These are phyloP conservation scores for Sebastes hubbsi DNA, from an alignment of 2,797 vertebrate species.

Conservation along the genomic window DNA sequence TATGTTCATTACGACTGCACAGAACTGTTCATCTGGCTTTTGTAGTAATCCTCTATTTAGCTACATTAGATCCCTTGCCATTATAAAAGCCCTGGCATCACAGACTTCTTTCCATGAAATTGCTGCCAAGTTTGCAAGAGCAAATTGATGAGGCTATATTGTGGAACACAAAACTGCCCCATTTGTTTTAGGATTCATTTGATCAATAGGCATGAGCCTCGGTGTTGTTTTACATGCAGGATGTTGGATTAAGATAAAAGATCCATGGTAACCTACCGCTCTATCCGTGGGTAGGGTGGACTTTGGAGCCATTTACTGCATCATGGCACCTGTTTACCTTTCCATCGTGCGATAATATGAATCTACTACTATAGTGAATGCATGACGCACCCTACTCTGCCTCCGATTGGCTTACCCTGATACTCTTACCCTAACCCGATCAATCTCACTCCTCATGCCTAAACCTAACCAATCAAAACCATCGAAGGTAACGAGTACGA, in stretches of 20 bases:
- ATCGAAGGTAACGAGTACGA: neutral
- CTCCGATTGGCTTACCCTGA: neutral
- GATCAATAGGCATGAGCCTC: neutral
- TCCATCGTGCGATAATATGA: neutral
- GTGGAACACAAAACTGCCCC: neutral
- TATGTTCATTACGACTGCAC: neutral
- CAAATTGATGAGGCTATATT: neutral
- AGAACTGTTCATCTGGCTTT: neutral
- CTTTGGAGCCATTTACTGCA: constrained; percentile 57
- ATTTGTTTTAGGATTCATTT: neutral
- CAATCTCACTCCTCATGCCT: neutral
- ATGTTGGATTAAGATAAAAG: constrained; percentile 6
- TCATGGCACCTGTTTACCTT: constrained; percentile 39
- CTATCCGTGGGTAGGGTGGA: constrained; percentile 10
- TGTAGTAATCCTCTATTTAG: neutral
- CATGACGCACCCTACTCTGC: neutral
- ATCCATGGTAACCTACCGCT: neutral
- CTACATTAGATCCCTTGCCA: neutral
- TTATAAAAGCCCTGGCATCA: neutral
- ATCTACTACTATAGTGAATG: neutral
- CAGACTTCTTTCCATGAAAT: neutral
- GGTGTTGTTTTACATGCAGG: neutral
- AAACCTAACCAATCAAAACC: neutral
- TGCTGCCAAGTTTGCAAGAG: neutral
- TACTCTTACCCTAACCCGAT: neutral